Evolutionary conservation across 2,113 vertebrate genomes (phyloP), one percentile per base, ranked within the genome.

Genomic region (Grammomys surdaster): DNA sequence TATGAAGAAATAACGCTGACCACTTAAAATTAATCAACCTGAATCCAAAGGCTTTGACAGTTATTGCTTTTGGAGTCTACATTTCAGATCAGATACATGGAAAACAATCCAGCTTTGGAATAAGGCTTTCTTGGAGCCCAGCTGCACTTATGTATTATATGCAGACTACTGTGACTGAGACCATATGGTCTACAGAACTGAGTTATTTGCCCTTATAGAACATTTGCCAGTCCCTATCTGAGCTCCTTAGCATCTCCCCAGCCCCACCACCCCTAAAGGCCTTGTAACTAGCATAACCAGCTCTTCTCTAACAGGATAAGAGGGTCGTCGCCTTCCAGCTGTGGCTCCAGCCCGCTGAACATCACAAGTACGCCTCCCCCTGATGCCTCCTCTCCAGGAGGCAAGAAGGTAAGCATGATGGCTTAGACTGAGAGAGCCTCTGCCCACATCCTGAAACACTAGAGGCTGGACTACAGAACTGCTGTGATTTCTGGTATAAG

Each of bases 261-360:
- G 9, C 14, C 24, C 63, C 31, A 20, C 28, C 0, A 19, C 54
- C 40, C 12, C 9, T 63, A n/a, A 78, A 84, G 31, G 43, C 43
- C 10, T 48, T 87, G 84, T 82, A 86, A 96, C 60, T 19, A 51
- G 89, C 19, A 63, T 82, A 86, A 96, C 60, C 22, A 46, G 91
- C 58, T 65, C 67, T 70, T 89, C 48, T 95, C 26, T 93, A 89
- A 96, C 89, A 99, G 99, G 99, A 99, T 99, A 97, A 99, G 99
- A 96, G 99, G 99, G 90, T 99, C 99, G 14, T 99, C 99, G 0
- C 99, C 99, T 69, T 99, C 99, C 85, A 99, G 99, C 98, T 99
- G 99, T 84, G 99, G 99, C 90, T 99, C 99, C 22, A 99, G 99
- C 97, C 99, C 99, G 1, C 96, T 99, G 95, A 99, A 99, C 97